Conservation (phyloP, 2,113 vertebrate species). For the Dicrurus megarhynchus region DNA sequence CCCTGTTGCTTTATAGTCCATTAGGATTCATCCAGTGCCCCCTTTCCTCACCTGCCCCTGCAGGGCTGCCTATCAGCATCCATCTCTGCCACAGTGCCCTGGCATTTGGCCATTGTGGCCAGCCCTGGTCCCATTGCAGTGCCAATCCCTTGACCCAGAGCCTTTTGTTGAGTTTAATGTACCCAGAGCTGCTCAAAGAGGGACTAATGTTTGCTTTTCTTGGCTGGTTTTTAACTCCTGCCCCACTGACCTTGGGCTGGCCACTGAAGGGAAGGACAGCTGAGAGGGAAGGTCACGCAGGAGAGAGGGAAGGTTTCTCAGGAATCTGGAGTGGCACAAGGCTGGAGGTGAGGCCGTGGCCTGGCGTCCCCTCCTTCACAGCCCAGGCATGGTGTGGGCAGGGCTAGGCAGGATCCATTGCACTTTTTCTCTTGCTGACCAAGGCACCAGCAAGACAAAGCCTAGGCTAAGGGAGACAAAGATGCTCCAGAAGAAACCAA, state of each 20-base stretch:
- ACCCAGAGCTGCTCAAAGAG: neutral
- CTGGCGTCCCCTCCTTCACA: neutral
- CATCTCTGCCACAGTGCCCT: neutral
- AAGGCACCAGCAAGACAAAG: neutral
- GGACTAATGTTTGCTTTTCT: conserved; percentile 65
- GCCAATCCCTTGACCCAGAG: neutral
- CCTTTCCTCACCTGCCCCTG: rapidly evolving
- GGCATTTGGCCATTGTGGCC: neutral
- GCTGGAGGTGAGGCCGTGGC: neutral
- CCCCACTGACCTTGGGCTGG: conserved; percentile 86
- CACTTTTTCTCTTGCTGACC: neutral
- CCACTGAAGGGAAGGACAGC: conserved; percentile 74
- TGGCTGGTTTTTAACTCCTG: conserved; percentile 70
- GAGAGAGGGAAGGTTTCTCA: conserved; percentile 70
- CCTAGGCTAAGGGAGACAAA: neutral
- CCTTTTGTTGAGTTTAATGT: neutral
- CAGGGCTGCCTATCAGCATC: rapidly evolving
- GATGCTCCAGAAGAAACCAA: neutral
- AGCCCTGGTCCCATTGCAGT: neutral
- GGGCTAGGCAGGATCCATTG: neutral
- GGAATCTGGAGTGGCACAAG: neutral
- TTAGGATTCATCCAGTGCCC: neutral
- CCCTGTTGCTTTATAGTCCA: neutral
- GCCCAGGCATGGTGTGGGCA: neutral
- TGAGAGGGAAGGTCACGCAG: conserved; percentile 78